A percentile compares a stretch with the other conserved stretches of the same genome.
These are phyloP conservation scores for Hestina assimilis DNA, from an alignment of 1,140 invertebrate species.

Conservation along the genomic window DNA sequence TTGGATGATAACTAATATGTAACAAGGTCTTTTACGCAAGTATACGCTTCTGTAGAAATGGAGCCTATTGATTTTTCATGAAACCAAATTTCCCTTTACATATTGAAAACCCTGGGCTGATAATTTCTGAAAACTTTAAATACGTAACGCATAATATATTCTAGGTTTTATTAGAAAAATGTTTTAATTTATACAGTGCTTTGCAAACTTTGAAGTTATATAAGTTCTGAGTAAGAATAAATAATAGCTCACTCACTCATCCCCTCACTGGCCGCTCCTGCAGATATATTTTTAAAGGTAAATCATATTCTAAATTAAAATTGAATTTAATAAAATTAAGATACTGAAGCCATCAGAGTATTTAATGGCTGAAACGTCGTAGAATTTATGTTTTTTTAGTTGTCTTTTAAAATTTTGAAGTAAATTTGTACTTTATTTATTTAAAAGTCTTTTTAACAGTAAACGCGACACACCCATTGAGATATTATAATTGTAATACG, in stretches of 20 bases:
- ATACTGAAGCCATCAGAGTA: too few relatives aligned
- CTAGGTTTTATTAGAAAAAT: conserved; percentile 1
- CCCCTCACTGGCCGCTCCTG: too few relatives aligned
- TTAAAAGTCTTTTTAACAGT: too few relatives aligned
- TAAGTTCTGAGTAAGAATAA: conserved; percentile 10
- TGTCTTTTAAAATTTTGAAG: neutral
- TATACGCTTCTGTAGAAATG: conserved; percentile 1
- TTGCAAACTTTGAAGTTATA: conserved; percentile 11
- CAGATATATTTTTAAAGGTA: too few relatives aligned
- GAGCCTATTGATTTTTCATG: conserved; percentile 5
- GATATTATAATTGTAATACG: too few relatives aligned
- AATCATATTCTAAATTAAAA: too few relatives aligned
- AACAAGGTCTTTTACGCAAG: conserved; percentile 5
- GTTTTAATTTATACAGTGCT: neutral
- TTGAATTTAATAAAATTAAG: too few relatives aligned
- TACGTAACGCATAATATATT: neutral
- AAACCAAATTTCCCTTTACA: conserved; percentile 1
- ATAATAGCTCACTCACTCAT: conserved; percentile 7
- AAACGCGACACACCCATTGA: too few relatives aligned
- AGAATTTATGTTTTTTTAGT: too few relatives aligned
- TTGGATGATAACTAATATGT: conserved; percentile 9
- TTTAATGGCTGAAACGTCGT: too few relatives aligned
- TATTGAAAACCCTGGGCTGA: neutral
- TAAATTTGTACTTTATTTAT: neutral
- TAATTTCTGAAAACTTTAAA: neutral